These are phyloP conservation scores for Eristalis pertinax DNA, from an alignment of 2,888 invertebrate species.

Conservation along the genomic window DNA sequence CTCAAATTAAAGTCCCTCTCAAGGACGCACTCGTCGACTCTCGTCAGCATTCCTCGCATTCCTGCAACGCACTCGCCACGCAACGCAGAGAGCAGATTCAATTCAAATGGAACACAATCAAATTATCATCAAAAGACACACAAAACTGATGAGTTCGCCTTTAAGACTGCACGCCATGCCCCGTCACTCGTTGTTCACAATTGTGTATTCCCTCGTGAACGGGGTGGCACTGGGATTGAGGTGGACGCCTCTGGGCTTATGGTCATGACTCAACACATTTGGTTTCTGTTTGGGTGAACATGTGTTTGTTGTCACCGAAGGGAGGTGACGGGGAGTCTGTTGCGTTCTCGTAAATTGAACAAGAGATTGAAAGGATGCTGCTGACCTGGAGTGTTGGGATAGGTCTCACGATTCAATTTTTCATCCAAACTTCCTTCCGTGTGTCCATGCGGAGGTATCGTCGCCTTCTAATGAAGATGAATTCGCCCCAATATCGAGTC, in stretches of 20 bases:
- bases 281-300: not conserved
- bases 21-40: not conserved
- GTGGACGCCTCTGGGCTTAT: not conserved
- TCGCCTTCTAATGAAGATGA: not conserved
- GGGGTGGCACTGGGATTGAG: not conserved
- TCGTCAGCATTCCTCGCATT: slow-evolving; percentile 1
- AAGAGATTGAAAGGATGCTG: not conserved
- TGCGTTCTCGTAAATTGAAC: not conserved
- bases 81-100: not conserved
- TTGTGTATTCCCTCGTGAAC: not conserved
- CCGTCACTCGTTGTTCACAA: not conserved
- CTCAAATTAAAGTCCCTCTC: not conserved
- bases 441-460: too few species aligned
- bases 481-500: not conserved
- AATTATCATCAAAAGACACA: slow-evolving; percentile 44
- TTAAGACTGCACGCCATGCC: not conserved
- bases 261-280: not conserved
- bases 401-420: not conserved
- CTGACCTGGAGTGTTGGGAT: not conserved
- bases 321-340: not conserved
- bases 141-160: slow-evolving; percentile 8
- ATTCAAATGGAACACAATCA: slow-evolving; percentile 31
- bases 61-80: not conserved
- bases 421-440: not conserved
- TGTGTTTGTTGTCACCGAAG: not conserved